Base-by-base conservation (phyloP, 2,797 vertebrate species). In the Pseudochirops corinnae region DNA sequence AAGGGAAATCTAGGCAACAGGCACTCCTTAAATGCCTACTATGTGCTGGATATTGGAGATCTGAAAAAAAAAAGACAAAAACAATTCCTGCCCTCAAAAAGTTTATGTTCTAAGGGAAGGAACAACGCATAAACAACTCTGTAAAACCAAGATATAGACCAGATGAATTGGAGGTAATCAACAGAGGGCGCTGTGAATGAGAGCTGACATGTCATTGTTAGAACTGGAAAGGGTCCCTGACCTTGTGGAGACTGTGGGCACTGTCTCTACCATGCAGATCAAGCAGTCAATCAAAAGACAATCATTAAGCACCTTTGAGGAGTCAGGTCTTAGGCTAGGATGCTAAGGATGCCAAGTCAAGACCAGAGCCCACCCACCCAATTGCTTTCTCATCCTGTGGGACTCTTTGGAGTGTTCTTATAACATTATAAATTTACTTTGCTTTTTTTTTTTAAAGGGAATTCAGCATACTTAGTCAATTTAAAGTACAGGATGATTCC, bases 21-120 rank as follows among this genome's bases (percentile, higher is more conserved):
- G 16, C 67, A 82, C n/a, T 82, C 18, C 46, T 93, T 13, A 93
- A 94, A 29, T 52, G 5, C 82, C 96, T 94, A 33, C 57, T 94
- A 0, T 91, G 10, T 90, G 9, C n/a, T 28, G 3, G 4, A 50
- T 33, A 39, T 4, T 91, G 29, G 10, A 31, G 39, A 82, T 91
- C 14, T 39, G 33, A 10, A 10, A 10, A 55, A 53, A 92, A 57
- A 82, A 39, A 55, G 93, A 18, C 90, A 60, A 39, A 16, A 28
- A 31, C 2, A 0, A 58, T 21, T 14, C 56, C 18, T 33, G 52
- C 16, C 60, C 56, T 18, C 62, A 31, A 46, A 28, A 52, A 53
- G 28, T 29, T n/a, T 87, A 18, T 31, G 31, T 6, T n/a, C 26
- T 53, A 0, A 28, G 10, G 21, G 87, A 3, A 50, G n/a, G 18